Base-by-base conservation (phyloP, 2,888 invertebrate genomes). In the Heteromurus nitidus region DNA sequence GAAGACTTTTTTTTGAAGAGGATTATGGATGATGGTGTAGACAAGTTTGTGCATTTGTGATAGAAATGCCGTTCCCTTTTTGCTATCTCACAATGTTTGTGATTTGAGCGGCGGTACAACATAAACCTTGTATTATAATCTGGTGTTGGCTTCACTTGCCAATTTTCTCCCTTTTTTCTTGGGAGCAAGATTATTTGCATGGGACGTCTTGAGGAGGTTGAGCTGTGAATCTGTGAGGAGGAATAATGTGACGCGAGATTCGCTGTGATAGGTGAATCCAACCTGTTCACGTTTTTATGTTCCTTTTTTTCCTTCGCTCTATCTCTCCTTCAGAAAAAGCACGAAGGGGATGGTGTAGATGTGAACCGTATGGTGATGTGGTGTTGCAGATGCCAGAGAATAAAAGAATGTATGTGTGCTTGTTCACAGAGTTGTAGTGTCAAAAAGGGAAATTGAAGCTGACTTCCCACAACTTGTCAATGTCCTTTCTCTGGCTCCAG, bases 181-280 rank as follows among this genome's bases (percentile, higher is more conserved):
- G 18, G n/a, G 1, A 24, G 16, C 53, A 31, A 28, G 26, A 64
- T 62, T 80, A 73, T 80, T 80, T 74, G 80, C 73, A 80, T 80
- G 68, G 42, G 55, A 68, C 77, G 67, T 58, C 62, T 53, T 31
- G 67, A 73, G 80, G 73, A 80, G 80, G 80, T 80, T 80, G 80
- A 73, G 73, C 80, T 74, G 80, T 47, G 67, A 74, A 58, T 67
- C 44, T 44, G 36, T 60, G 67, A 80, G 80, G 73, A 80, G 80
- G 80, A 73, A 73, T 80, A 60, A 72, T 80, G 31, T 28, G 44
- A 60, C 24, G 30, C 50, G 73, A 80, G 80, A 80, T 80, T 74
- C 80, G 62, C 73, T 80, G 58, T 80, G 80, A 80, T 80, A 80
- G 80, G 80, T 74, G 80, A 80, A 80, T 80, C 68, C 73, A 80